Percentiles rank a stretch among this genome's conserved stretches.
phyloP scores from a whole-genome alignment of 2,888 invertebrate genomes.

The Rhagium mordax region DNA sequence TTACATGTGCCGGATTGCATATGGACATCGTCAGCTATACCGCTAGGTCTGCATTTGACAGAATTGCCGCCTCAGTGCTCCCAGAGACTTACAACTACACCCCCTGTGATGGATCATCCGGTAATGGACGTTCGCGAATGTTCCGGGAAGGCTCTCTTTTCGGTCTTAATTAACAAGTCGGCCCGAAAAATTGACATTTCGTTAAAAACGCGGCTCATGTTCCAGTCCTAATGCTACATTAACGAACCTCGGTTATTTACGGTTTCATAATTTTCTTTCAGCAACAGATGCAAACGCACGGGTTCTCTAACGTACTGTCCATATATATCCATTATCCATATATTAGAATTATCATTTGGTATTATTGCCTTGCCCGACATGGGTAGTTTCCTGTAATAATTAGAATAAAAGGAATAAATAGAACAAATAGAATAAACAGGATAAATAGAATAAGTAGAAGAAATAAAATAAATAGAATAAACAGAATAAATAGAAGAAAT shows the following conservation, averaged over 20 bases:
- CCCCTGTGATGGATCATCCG: constrained; percentile 21
- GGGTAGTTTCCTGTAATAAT: no score
- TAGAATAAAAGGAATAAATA: no score
- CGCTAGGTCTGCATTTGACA: constrained; percentile 46
- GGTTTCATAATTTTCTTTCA: no score
- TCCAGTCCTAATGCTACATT: not conserved
- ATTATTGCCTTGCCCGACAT: no score
- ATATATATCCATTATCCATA: no score
- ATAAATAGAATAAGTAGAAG: no score
- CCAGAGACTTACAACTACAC: constrained; percentile 23
- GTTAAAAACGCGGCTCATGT: not conserved
- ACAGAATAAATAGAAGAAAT: no score
- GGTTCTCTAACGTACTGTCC: no score
- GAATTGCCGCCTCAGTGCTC: constrained; percentile 25
- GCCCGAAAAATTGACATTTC: constrained; percentile 7
- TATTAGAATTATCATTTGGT: no score
- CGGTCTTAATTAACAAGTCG: constrained; percentile 27
- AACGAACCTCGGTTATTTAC: not conserved
- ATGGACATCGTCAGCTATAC: constrained; percentile 40
- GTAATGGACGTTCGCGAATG: constrained; percentile 14
- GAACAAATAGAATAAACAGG: no score
- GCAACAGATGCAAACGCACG: no score
- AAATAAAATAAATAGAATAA: no score
- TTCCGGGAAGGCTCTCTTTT: constrained; percentile 5
- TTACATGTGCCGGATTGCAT: constrained; percentile 59